Evolutionary conservation across 1,140 invertebrate genomes (phyloP), one percentile per base, ranked within the genome.

Genomic region (Tetranychus cinnabarinus): DNA sequence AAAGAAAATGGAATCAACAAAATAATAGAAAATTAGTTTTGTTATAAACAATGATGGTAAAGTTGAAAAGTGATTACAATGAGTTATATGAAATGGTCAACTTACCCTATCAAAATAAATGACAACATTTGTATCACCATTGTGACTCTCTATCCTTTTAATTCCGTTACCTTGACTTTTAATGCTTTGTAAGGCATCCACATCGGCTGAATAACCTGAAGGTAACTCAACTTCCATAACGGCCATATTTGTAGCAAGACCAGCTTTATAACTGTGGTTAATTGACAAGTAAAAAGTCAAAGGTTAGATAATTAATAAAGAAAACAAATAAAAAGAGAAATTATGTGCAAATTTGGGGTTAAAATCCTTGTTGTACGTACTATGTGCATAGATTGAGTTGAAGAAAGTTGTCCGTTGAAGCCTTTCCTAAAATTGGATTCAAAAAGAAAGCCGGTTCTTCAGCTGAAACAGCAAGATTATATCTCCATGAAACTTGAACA

Each of bases 371-470:
- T 6, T n/a, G 1, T 10, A 66, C 64, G 60, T 64, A 72, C 71
- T 66, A 66, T 33, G 73, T 82, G 68, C 89, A 95, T 63, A 90
- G 79, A 15, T 86, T 87, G 1, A 96, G 74, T 69, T 88, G 83
- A 55, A 95, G 74, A 65, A 87, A 82, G 70, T 89, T 80, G 10
- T 78, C 75, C 66, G 86, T 84, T 0, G 87, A 88, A 65, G 83
- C 85, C 66, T 82, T 82, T 70, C 89, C 85, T 2, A 92, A 80
- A 64, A 89, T 81, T 12, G 87, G 88, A 74, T 91, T 88, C 4
- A 93, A 74, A 6, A 81, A 84, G 71, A 91, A 95, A 31, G 88
- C 75, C 2, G 89, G 88, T 80, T 84, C 87, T 23, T 87, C 82
- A 12, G 83, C 86, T 23, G 88, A 89, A 5, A 90, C 86, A 71